Evolutionary conservation across 1,140 invertebrate species (phyloP), one percentile per base, ranked within the genome.

Genomic region (Hormaphis cornu): DNA sequence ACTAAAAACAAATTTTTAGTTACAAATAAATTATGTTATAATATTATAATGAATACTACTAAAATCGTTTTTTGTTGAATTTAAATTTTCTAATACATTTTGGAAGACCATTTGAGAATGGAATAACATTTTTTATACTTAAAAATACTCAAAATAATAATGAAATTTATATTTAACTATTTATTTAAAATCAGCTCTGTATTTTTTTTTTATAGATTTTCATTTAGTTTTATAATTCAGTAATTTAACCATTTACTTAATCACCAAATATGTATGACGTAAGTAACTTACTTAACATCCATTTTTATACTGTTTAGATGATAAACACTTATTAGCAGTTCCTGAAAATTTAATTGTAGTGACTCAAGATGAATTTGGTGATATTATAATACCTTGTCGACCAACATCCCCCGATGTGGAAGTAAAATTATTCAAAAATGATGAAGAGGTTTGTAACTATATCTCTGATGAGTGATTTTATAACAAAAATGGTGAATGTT

Each of bases 401-500:
- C 86, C 87, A 53, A 83, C 86, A 33, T 83, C 83, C 44, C 86
- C 86, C 12, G 80, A 85, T 73, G 79, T 84, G 30, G 77, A 81
- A 42, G 83, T 89, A 5, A 72, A 78, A 48, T 78, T 88, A 40
- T 72, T 74, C 16, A 56, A 37, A 53, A 44, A 63, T 20, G 59
- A 59, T 16, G 46, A 35, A 48, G 69, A 70, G 59, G 71, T 72
- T 30, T 53, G 12, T 22, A 24, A 35, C 35, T 35, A 48, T 33
- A 20, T 12, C 0, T 44, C 1, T 28, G 26, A 40, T 10, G 16
- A 69, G 33, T 22, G 18, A 53, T 40, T 40, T 40, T 24, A 18
- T 12, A 24, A 59, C 10, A n/a, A 26, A 26, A n/a, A 28, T 42
- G 10, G 24, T 61, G 14, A 6, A 2, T 44, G 24, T 44, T 44